These are phyloP conservation scores for Falco concolor DNA, from an alignment of 2,797 vertebrate species.

Conservation along the genomic window DNA sequence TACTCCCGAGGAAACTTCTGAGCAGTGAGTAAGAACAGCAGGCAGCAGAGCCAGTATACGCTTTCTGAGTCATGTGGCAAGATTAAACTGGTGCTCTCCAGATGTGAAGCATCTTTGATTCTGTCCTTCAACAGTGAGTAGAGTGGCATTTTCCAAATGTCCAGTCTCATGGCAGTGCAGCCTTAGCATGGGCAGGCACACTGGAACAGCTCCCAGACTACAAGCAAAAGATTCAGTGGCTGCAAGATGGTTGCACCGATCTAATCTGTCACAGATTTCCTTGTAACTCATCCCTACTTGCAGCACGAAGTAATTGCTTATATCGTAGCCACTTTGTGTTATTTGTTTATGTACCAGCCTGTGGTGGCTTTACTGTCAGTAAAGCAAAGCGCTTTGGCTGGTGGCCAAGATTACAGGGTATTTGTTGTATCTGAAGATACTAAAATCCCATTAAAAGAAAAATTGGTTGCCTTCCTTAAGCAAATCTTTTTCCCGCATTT, in stretches of 20 bases:
- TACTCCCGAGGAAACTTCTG: background rate
- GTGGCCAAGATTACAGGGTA: background rate
- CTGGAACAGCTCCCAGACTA: background rate
- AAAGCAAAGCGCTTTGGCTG: background rate
- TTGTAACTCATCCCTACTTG: background rate
- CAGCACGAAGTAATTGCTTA: background rate
- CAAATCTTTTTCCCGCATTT: background rate
- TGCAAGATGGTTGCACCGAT: background rate
- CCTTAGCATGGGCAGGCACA: background rate
- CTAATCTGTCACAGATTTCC: background rate
- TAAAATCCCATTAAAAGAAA: background rate
- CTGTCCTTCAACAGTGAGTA: too few relatives aligned
- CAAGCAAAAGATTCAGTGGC: background rate
- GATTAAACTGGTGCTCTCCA: background rate
- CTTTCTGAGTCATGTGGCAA: background rate
- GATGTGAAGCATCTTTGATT: background rate
- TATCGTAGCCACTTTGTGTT: accelerated
- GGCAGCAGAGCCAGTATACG: background rate
- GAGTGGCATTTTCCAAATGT: background rate
- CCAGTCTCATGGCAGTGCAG: background rate
- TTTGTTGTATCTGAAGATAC: background rate
- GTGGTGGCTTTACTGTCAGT: background rate
- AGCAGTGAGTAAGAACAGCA: background rate
- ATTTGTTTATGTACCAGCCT: background rate
- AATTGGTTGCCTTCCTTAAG: background rate